phyloP scores from a whole-genome alignment of 1,140 invertebrate species.

The Phthorimaea operculella region DNA sequence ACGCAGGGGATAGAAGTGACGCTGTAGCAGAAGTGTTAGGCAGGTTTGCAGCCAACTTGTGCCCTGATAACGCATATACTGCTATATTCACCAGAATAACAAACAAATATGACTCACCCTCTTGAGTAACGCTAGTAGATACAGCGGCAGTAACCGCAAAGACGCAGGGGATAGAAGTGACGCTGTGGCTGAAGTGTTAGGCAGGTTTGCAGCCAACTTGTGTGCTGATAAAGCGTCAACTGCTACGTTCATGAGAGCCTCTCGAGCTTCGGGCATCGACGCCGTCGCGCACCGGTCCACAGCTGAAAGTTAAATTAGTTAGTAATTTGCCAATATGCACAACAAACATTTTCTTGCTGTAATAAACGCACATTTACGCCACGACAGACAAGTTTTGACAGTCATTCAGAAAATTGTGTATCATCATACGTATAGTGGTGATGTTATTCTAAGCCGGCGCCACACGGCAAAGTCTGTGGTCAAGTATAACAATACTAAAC shows the following conservation, averaged over 20 bases:
- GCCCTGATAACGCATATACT: slow-evolving; percentile 89
- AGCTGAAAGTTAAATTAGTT: slow-evolving; percentile 68
- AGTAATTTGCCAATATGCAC: no score
- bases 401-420: no score
- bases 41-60: slow-evolving; percentile 71
- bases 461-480: no score
- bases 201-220: slow-evolving; percentile 70
- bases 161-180: slow-evolving; percentile 80
- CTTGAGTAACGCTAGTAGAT: slow-evolving; percentile 92
- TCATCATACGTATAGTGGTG: no score
- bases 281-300: slow-evolving; percentile 91
- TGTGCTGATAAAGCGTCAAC: slow-evolving; percentile 91
- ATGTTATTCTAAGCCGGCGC: no score
- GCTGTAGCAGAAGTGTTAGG: slow-evolving; percentile 63
- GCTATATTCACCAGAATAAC: slow-evolving; percentile 94
- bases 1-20: slow-evolving; percentile 79
- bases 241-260: slow-evolving; percentile 95
- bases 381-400: no score
- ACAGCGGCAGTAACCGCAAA: slow-evolving; percentile 87
- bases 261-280: slow-evolving; percentile 90
- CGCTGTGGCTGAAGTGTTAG: slow-evolving; percentile 62
- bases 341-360: no score
- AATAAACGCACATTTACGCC: no score
- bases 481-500: no score
- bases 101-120: slow-evolving; percentile 71